A percentile compares a stretch with the other conserved stretches of the same genome.
Conservation (phyloP, 2,797 vertebrate genomes). For the Bradypodion pumilum region DNA sequence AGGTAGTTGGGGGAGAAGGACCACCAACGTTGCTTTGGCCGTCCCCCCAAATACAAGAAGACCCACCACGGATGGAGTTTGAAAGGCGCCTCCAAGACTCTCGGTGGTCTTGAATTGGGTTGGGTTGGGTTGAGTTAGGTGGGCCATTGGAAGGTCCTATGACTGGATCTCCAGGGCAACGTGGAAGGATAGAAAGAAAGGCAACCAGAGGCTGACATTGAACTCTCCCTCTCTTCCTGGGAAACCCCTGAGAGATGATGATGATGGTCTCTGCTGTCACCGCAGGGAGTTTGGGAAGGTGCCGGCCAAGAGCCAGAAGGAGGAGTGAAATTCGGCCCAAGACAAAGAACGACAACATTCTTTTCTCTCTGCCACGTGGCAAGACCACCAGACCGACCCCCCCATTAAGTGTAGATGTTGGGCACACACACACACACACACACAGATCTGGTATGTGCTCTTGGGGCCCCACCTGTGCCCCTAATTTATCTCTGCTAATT, state of each 20-base stretch:
- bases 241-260: constrained; percentile 18
- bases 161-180: constrained; percentile 1
- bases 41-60: background rate
- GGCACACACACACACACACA: too few relatives aligned
- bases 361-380: background rate
- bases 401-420: too few relatives aligned
- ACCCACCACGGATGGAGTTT: background rate
- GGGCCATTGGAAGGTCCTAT: background rate
- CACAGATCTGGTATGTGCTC: too few relatives aligned
- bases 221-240: background rate
- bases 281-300: constrained; percentile 1
- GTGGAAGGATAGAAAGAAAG: background rate
- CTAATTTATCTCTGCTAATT: too few relatives aligned
- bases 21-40: background rate
- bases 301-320: background rate
- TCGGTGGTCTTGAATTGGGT: background rate
- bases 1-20: background rate
- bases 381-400: too few relatives aligned
- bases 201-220: background rate
- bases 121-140: too few relatives aligned
- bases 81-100: background rate
- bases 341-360: background rate
- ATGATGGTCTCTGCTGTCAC: constrained; percentile 10
- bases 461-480: too few relatives aligned
- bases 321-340: background rate